A percentile compares a stretch with the other conserved stretches of the same genome.
Evolutionary conservation across 2,888 invertebrate species (phyloP).

Genomic region (Troglohyphantes excavatus): DNA sequence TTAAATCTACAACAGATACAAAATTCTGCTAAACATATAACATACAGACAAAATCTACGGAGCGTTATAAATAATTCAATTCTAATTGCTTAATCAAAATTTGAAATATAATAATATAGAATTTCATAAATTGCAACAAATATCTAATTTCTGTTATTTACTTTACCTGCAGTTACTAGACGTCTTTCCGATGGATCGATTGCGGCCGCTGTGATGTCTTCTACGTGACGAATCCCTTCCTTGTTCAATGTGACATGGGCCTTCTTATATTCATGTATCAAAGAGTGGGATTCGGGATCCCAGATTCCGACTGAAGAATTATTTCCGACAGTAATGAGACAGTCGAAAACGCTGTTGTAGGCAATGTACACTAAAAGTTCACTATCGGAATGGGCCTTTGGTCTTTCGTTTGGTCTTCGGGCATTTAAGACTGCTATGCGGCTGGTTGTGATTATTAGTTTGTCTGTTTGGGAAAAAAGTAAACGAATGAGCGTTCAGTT

Average conservation of each 20-base stretch:
- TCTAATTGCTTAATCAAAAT: no score
- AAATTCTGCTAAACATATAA: no score
- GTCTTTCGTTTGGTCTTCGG: background rate
- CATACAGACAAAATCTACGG: no score
- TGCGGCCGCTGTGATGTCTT: slow-evolving; percentile 20
- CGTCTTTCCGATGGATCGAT: slow-evolving; percentile 58
- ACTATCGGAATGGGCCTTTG: slow-evolving; percentile 36
- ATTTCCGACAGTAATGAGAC: slow-evolving; percentile 55
- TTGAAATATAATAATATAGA: no score
- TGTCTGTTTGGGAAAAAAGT: slow-evolving; percentile 12
- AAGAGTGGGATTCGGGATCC: slow-evolving; percentile 7
- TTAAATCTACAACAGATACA: no score
- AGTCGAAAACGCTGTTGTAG: slow-evolving; percentile 36
- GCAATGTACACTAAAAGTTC: slow-evolving; percentile 29
- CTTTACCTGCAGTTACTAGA: slow-evolving; percentile 66
- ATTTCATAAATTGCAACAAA: no score
- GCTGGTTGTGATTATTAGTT: slow-evolving; percentile 46
- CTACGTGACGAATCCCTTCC: background rate
- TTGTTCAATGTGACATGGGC: background rate
- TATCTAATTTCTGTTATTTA: no score
- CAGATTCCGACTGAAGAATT: slow-evolving; percentile 34
- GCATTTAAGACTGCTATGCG: slow-evolving; percentile 23
- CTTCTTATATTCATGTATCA: slow-evolving; percentile 49
- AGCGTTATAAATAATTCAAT: no score
- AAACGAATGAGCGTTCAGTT: no score